Base-by-base conservation (phyloP, 2,113 vertebrate genomes). In the Atrichornis clamosus region DNA sequence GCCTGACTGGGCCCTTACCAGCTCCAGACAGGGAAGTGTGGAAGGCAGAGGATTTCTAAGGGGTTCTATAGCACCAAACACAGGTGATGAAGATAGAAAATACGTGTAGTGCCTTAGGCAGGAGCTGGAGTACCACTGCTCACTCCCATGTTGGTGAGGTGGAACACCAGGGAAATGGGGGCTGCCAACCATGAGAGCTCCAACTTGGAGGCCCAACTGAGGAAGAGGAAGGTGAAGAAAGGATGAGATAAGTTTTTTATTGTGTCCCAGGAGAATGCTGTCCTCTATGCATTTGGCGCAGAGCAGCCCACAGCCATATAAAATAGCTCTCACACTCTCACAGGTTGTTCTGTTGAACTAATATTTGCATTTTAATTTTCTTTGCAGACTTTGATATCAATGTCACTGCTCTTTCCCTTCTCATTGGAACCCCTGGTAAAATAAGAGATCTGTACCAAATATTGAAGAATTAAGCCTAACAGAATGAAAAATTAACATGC, bases 301-400 rank as follows among this genome's bases (percentile, higher is more conserved):
- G 82, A 90, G 83, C 47, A 60, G 26, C 26, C 41, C 27, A 27
- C 28, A 85, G 59, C 63, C 52, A 7, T 23, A 19, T 35, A 52
- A 79, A 93, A 73, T 13, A 89, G 50, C 63, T 87, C 62, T 90
- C 78, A 52, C 1, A 3, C 18, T 89, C 65, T 84, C 69, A 64
- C 60, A 79, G 65, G 69, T 94, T 90, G 64, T 84, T 94, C 86
- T 87, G 39, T 53, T 70, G 95, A 93, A 93, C 73, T 84, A 84
- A 84, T 95, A 93, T 93, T 97, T 95, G 90, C 83, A 10, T 87
- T 96, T 93, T 93, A 96, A 84, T 97, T 95, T 96, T 95, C 92
- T 94, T 92, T 96, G 83, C 58, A 92, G 95, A 75, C 80, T 73
- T 90, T 92, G 62, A 79, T 92, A 89, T 82, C 64, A 87, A 94